phyloP scores from a whole-genome alignment of 1,140 invertebrate genomes.

The Tetramorium alpestre region DNA sequence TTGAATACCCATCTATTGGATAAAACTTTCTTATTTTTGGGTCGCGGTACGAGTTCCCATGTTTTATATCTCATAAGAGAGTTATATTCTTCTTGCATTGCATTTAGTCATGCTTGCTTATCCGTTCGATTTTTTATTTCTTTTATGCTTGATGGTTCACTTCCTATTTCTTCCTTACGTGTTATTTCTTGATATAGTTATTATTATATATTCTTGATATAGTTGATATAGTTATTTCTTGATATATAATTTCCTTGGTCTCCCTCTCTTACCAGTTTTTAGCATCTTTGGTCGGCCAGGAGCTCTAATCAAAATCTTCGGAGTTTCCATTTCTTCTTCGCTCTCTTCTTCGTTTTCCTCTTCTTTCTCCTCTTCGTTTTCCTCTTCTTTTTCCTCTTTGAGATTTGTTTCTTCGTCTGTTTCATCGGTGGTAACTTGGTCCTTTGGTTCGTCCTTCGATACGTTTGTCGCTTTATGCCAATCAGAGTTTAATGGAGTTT shows the following conservation, averaged over 20 bases:
- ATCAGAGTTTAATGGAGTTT: too few relatives aligned
- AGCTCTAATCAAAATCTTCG: neutral
- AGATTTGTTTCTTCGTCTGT: neutral
- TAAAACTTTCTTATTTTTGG: constrained; percentile 26
- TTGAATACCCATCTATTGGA: constrained; percentile 31
- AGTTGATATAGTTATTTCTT: neutral
- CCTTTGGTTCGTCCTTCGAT: too few relatives aligned
- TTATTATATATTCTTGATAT: too few relatives aligned
- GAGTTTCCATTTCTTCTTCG: neutral
- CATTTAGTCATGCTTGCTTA: neutral
- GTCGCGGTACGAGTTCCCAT: neutral
- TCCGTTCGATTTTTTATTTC: too few relatives aligned
- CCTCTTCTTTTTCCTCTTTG: too few relatives aligned
- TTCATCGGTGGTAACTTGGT: too few relatives aligned
- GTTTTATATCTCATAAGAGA: constrained; percentile 3
- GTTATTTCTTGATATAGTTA: neutral
- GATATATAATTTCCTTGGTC: constrained; percentile 24
- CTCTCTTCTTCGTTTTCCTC: neutral
- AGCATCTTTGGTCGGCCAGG: neutral
- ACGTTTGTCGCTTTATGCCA: too few relatives aligned
- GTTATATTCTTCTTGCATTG: neutral
- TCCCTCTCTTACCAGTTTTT: constrained; percentile 24
- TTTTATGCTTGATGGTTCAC: too few relatives aligned
- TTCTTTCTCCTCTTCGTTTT: too few relatives aligned
- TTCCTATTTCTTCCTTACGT: too few relatives aligned